Evolutionary conservation across 2,888 invertebrate species (phyloP).

Genomic region (Drosophila multiciliata): DNA sequence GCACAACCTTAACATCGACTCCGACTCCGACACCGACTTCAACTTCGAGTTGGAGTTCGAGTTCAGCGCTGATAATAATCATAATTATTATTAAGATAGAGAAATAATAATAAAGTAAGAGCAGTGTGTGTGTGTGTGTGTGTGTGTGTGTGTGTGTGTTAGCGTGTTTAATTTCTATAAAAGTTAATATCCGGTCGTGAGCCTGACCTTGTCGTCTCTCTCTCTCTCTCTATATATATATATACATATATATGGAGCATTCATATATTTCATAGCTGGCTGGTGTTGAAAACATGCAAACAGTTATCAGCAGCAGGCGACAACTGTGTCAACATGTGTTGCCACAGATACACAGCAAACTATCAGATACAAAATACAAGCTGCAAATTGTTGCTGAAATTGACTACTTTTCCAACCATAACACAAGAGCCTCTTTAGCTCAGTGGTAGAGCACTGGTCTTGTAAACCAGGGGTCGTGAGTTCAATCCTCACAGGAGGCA

Average conservation of each 20-base stretch:
- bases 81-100: conserved; percentile 51
- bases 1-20: conserved; percentile 24
- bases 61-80: conserved; percentile 20
- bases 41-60: conserved; percentile 9
- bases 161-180: conserved; percentile 63
- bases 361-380: conserved; percentile 25
- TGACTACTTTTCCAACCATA: conserved; percentile 40
- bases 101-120: conserved; percentile 20
- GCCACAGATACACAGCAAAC: conserved; percentile 19
- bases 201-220: conserved; percentile 40
- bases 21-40: not conserved
- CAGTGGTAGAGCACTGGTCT: conserved; percentile 96
- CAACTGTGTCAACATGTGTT: conserved; percentile 75
- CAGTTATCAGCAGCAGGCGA: conserved; percentile 59
- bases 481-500: conserved; percentile 95
- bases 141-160: not conserved
- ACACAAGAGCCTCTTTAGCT: conserved; percentile 91
- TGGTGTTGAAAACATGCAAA: conserved; percentile 36
- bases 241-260: not conserved
- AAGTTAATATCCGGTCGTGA: conserved; percentile 71
- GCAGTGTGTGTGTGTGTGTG: not conserved
- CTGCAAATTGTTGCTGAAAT: conserved; percentile 30
- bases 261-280: conserved; percentile 6
- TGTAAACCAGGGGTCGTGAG: conserved; percentile 96
- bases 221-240: not conserved